Evolutionary conservation across 1,140 invertebrate species (phyloP).

Genomic region (Tigriopus japonicus): DNA sequence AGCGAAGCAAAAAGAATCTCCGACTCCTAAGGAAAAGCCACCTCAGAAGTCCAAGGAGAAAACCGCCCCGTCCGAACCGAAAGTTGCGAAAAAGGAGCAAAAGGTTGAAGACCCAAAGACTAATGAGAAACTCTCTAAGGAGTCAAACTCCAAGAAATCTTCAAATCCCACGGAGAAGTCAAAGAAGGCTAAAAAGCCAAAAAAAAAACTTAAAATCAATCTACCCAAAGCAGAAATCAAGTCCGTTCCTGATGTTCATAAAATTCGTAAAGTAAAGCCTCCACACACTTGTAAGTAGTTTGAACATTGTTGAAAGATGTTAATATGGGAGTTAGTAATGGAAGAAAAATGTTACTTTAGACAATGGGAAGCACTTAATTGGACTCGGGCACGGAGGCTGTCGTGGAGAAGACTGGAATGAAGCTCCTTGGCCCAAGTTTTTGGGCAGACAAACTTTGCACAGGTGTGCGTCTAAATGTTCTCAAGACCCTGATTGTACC

Average conservation of each 20-base stretch:
- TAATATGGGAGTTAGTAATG: not conserved
- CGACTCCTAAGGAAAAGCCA: not conserved
- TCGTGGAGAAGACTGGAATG: conserved; percentile 4
- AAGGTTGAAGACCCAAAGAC: not conserved
- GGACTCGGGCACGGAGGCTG: conserved; percentile 7
- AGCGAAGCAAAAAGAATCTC: not conserved
- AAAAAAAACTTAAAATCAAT: not conserved
- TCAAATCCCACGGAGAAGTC: not conserved
- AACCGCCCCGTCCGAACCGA: not conserved
- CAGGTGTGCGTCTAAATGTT: conserved; percentile 1
- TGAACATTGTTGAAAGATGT: not conserved
- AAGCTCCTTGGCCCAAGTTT: conserved; percentile 5
- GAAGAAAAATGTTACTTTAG: not conserved
- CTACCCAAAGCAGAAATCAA: not conserved
- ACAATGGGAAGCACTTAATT: conserved; percentile 1
- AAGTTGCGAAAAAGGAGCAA: not conserved
- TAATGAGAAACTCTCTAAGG: not conserved
- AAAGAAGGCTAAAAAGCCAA: not conserved
- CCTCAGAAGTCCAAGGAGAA: not conserved
- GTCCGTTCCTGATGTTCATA: not conserved
- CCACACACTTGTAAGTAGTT: not conserved
- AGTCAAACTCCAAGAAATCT: not conserved
- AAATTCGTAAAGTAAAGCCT: not conserved
- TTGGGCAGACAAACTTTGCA: not conserved
- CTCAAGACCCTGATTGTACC: conserved; percentile 2